A percentile compares a stretch with the other conserved stretches of the same genome.
Conservation (phyloP, 2,797 vertebrate species). For the Salmo trutta region DNA sequence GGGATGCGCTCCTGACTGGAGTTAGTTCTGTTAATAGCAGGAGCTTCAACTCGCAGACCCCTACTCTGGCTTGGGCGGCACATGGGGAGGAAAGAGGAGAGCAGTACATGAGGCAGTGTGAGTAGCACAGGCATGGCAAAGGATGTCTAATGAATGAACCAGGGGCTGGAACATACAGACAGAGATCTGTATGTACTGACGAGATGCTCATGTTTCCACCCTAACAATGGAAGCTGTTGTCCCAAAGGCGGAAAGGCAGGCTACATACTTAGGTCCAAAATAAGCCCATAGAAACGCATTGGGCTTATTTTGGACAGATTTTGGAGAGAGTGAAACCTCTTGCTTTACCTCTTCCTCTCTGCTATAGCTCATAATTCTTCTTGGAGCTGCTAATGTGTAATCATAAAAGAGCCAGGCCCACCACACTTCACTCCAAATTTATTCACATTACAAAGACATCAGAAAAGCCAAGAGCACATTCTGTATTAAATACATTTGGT, state of each 20-base stretch:
- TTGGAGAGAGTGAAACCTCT: no score
- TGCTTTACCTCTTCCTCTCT: no score
- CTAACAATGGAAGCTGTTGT: no score
- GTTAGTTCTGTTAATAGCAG: constrained; percentile 83
- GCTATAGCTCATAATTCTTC: constrained; percentile 68
- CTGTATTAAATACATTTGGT: neutral
- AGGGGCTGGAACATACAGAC: constrained; percentile 58
- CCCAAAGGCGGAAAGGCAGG: no score
- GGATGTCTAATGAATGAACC: constrained; percentile 71
- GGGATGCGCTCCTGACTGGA: constrained; percentile 76
- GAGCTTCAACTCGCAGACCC: constrained; percentile 65
- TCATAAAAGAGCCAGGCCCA: constrained; percentile 63
- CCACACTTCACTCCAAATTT: constrained; percentile 51
- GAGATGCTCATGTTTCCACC: no score
- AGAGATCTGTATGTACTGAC: no score
- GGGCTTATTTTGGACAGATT: no score
- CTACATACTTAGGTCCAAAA: no score
- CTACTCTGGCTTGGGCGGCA: constrained; percentile 45
- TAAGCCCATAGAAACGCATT: no score
- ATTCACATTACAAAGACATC: constrained; percentile 38
- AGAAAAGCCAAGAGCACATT: constrained; percentile 9
- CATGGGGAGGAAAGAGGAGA: neutral
- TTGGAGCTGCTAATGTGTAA: constrained; percentile 71
- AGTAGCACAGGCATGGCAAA: constrained; percentile 55
- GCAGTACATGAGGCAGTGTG: constrained; percentile 43